phyloP scores from a whole-genome alignment of 2,888 invertebrate species.

The Lasiommata megera region DNA sequence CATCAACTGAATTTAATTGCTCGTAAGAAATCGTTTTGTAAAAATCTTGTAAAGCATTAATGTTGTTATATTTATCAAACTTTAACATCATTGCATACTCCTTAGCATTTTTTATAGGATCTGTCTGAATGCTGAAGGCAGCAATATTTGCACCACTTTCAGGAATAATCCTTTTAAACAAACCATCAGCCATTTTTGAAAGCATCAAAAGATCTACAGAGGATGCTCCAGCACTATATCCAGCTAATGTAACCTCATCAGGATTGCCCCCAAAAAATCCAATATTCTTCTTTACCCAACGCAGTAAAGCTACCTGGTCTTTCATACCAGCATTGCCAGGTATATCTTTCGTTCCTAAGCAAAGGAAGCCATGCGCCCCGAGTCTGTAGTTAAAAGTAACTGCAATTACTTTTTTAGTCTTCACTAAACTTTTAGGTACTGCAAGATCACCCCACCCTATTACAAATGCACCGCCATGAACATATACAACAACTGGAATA shows the following conservation, averaged over 20 bases:
- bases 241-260: constrained; percentile 43
- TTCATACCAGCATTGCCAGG: constrained; percentile 47
- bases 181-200: constrained; percentile 36
- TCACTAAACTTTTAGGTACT: constrained; percentile 41
- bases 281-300: constrained; percentile 44
- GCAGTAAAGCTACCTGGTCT: constrained; percentile 42
- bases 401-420: constrained; percentile 41
- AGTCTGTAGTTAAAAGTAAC: constrained; percentile 55
- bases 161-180: constrained; percentile 37
- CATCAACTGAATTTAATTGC: constrained; percentile 34
- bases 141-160: constrained; percentile 38
- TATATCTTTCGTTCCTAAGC: constrained; percentile 38
- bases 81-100: constrained; percentile 37
- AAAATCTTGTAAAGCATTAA: constrained; percentile 46
- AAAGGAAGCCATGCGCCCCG: constrained; percentile 40
- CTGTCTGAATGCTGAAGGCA: constrained; percentile 35
- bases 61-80: constrained; percentile 41
- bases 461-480: constrained; percentile 67
- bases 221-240: constrained; percentile 43
- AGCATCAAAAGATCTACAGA: constrained; percentile 39
- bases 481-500: constrained; percentile 56
- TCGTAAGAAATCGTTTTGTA: constrained; percentile 44
- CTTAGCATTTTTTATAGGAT: constrained; percentile 40
- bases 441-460: constrained; percentile 46
- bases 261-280: constrained; percentile 44